These are phyloP conservation scores for Eurystomus glaucurus DNA, from an alignment of 2,797 vertebrate genomes.

Conservation along the genomic window DNA sequence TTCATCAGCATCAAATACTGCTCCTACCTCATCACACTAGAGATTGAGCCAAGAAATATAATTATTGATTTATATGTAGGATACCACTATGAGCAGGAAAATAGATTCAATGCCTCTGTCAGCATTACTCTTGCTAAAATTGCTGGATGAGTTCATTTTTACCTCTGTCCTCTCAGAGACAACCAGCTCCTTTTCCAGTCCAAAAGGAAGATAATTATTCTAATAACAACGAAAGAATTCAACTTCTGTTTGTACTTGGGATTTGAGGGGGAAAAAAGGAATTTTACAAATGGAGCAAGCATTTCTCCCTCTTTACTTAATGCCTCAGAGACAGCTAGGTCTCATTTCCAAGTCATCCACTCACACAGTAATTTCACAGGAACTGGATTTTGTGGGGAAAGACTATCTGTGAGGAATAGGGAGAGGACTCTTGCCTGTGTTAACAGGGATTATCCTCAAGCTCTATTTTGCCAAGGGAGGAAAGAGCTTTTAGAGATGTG, in stretches of 20 bases:
- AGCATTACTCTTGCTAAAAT: neutral
- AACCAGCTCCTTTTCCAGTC: neutral
- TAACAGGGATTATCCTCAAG: neutral
- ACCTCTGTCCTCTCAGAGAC: neutral
- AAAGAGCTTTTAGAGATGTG: neutral
- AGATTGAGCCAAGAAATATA: neutral
- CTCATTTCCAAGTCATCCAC: neutral
- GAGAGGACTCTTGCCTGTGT: neutral
- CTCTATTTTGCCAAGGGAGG: neutral
- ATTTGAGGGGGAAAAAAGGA: neutral
- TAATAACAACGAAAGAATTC: neutral
- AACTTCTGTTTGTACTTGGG: neutral
- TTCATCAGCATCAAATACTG: neutral
- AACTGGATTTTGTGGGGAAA: neutral
- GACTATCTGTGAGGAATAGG: neutral
- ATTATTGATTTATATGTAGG: slow-evolving; percentile 12
- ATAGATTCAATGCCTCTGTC: neutral
- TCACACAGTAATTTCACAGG: neutral
- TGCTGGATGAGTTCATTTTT: neutral
- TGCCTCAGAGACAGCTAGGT: neutral
- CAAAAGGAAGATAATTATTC: neutral
- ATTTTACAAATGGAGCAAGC: neutral
- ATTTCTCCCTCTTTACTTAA: neutral
- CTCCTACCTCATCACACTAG: neutral
- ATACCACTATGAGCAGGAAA: neutral